Percentiles rank a stretch among this genome's conserved stretches.
These are phyloP conservation scores for Acleris literana DNA, from an alignment of 2,888 invertebrate species.

Conservation along the genomic window DNA sequence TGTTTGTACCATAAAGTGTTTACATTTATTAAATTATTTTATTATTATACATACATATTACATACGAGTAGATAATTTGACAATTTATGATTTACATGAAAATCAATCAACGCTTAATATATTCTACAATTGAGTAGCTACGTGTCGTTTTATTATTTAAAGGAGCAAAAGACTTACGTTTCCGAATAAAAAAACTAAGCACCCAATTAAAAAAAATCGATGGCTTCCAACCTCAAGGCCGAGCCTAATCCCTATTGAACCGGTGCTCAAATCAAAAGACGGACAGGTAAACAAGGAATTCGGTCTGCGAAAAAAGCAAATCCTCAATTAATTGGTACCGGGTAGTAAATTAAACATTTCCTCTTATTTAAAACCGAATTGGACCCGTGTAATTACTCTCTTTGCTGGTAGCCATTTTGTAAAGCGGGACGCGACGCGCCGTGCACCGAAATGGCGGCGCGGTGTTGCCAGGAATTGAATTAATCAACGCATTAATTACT, in stretches of 20 bases:
- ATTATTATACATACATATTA: no score
- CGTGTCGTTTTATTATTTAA: no score
- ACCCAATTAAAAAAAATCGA: conserved; percentile 19
- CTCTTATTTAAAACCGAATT: conserved; percentile 43
- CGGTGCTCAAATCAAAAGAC: conserved; percentile 10
- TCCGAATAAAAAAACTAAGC: background rate
- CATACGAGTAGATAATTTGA: no score
- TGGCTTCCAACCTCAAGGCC: conserved; percentile 14
- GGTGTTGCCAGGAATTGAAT: conserved; percentile 26
- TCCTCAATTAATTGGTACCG: conserved; percentile 41
- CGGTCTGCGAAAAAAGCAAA: conserved; percentile 31
- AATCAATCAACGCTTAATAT: no score
- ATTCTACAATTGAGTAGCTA: no score
- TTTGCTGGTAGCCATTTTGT: conserved; percentile 33
- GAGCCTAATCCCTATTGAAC: conserved; percentile 6
- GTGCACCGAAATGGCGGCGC: conserved; percentile 19
- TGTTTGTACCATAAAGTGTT: no score
- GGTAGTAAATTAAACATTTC: conserved; percentile 41
- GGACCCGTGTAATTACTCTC: conserved; percentile 43
- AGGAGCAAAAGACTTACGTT: no score
- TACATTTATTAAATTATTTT: no score
- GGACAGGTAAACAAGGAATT: conserved; percentile 20
- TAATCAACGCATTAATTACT: conserved; percentile 75
- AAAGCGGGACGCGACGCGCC: background rate
- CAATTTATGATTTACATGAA: no score